Evolutionary conservation across 2,797 vertebrate genomes (phyloP).

Genomic region (Prunella strophiata): DNA sequence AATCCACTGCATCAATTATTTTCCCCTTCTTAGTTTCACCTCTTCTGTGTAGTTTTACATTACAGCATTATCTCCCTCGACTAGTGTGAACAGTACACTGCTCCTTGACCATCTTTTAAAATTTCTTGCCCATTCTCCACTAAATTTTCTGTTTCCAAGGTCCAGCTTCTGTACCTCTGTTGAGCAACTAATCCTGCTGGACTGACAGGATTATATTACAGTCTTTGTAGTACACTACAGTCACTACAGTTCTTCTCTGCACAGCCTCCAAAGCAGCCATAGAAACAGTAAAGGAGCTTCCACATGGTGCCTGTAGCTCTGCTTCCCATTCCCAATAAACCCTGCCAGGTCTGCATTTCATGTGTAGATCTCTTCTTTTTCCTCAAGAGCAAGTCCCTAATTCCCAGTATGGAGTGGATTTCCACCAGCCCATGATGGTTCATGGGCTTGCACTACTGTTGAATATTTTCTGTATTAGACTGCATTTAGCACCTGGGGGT

Average conservation of each 20-base stretch:
- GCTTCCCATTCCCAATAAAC: neutral
- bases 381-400: neutral
- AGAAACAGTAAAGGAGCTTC: neutral
- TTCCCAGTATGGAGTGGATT: neutral
- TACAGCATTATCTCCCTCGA: neutral
- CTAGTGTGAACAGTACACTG: neutral
- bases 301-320: neutral
- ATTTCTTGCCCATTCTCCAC: neutral
- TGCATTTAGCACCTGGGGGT: neutral
- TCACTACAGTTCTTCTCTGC: neutral
- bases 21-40: neutral
- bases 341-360: neutral
- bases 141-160: neutral
- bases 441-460: neutral
- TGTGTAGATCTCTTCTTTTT: neutral
- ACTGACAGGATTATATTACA: neutral
- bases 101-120: neutral
- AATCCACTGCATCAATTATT: neutral
- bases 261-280: neutral
- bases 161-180: neutral
- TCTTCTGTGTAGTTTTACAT: neutral
- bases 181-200: neutral
- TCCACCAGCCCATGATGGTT: neutral
- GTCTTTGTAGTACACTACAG: neutral
- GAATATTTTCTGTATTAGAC: neutral